phyloP scores from a whole-genome alignment of 2,888 invertebrate genomes.

The Hydraecia micacea region DNA sequence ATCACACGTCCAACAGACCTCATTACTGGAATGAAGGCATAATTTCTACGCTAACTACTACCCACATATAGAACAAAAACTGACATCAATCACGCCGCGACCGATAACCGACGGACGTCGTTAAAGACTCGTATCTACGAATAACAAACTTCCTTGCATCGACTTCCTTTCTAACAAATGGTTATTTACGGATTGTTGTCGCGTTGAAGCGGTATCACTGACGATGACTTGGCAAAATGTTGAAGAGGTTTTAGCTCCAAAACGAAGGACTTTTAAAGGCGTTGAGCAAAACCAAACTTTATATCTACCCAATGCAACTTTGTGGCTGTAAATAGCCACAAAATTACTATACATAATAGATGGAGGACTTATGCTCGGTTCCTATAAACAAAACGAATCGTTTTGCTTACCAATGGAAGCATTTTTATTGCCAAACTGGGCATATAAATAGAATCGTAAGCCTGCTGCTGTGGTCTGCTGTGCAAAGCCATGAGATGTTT shows the following conservation, averaged over 20 bases:
- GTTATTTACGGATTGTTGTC: slow-evolving; percentile 55
- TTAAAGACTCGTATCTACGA: slow-evolving; percentile 63
- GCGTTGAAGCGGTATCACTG: slow-evolving; percentile 18
- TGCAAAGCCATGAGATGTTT: too few species aligned
- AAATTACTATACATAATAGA: neutral
- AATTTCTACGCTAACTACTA: slow-evolving; percentile 37
- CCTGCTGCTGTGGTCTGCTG: too few species aligned
- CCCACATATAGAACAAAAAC: slow-evolving; percentile 41
- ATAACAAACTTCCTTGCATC: slow-evolving; percentile 61
- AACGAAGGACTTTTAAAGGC: neutral
- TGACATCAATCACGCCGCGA: slow-evolving; percentile 69
- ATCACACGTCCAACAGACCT: slow-evolving; percentile 17
- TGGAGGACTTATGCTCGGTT: too few species aligned
- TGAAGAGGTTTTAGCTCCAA: slow-evolving; percentile 9
- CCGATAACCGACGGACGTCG: slow-evolving; percentile 69
- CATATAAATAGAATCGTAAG: too few species aligned
- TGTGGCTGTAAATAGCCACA: too few species aligned
- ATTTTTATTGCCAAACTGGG: too few species aligned
- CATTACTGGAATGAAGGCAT: slow-evolving; percentile 37
- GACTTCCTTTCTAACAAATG: slow-evolving; percentile 58
- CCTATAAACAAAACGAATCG: too few species aligned
- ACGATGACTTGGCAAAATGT: slow-evolving; percentile 30
- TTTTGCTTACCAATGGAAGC: too few species aligned
- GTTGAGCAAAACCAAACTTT: too few species aligned
- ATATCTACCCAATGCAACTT: too few species aligned